Conservation (phyloP, 2,888 invertebrate genomes). For the Lutraria lutraria region DNA sequence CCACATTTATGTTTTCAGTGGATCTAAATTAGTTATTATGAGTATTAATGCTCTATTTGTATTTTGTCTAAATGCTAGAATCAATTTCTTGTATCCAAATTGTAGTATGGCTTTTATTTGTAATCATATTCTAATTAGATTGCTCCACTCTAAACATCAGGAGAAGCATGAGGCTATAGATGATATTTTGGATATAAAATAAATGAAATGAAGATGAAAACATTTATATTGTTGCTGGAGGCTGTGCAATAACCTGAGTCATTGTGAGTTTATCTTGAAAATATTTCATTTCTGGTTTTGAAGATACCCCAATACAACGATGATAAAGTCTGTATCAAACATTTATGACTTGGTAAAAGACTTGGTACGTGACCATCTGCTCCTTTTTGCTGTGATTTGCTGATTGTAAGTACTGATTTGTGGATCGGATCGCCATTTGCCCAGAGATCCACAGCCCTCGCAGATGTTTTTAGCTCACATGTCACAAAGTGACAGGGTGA, state of each 20-base stretch:
- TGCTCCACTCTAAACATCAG: neutral
- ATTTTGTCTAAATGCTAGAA: slow-evolving; percentile 12
- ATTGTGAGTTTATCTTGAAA: neutral
- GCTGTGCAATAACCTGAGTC: neutral
- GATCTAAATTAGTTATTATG: slow-evolving; percentile 7
- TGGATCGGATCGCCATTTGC: too few relatives aligned
- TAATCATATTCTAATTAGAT: slow-evolving; percentile 10
- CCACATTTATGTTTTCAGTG: slow-evolving; percentile 12
- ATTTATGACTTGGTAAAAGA: neutral
- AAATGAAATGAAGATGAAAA: neutral
- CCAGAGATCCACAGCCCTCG: too few relatives aligned
- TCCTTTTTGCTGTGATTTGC: too few relatives aligned
- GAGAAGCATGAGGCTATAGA: neutral
- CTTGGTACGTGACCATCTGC: neutral
- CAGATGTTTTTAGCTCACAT: too few relatives aligned
- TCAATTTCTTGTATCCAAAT: slow-evolving; percentile 1
- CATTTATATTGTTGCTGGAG: neutral
- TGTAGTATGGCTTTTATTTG: neutral
- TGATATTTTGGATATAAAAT: slow-evolving; percentile 4
- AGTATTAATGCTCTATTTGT: neutral
- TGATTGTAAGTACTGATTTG: too few relatives aligned
- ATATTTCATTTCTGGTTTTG: neutral
- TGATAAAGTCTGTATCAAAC: neutral
- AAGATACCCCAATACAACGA: neutral
- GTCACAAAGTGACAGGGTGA: too few relatives aligned